Evolutionary conservation across 2,888 invertebrate species (phyloP), one percentile per base, ranked within the genome.

Genomic region (Agrochola macilenta): DNA sequence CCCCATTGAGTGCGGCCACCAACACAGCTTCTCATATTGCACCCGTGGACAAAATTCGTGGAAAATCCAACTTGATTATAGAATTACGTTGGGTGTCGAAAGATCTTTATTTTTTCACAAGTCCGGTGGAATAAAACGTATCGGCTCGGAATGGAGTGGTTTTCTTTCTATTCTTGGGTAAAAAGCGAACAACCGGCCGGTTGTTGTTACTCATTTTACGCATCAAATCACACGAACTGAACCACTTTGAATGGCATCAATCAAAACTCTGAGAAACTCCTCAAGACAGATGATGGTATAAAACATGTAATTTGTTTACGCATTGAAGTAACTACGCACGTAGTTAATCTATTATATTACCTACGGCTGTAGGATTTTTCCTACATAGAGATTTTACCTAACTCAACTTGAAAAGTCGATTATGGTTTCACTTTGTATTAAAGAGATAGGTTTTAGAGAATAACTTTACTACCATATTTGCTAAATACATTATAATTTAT

Each of bases 1-100:
- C 79, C 30, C 83, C 90, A 90, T 90, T 89, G 89, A 86, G 86
- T 89, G 84, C 90, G 95, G 93, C 96, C 96, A 96, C 95, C 95
- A 88, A 88, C 86, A 89, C 90, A 81, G 93, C 92, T 73, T 93
- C 93, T 96, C 96, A 92, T 88, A 89, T 96, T 96, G 92, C 95
- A 91, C 82, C 83, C 86, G 71, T 82, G 79, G 83, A 79, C 92
- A 83, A 90, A 89, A 89, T 96, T 95, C 96, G 90, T 89, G 91
- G 96, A 95, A 95, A 93, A 91, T 90, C 88, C 89, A 88, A 93
- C 91, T 91, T 91, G 92, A 95, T 91, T 92, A 91, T 91, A 91
- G 92, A 94, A 94, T 94, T 93, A 92, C 93, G 89, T 91, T 91
- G 91, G 91, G 93, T 94, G 93, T 92, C 93, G 91, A 91, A 92